Base-by-base conservation (phyloP, 2,888 invertebrate genomes). In the Xestobium rufovillosum region DNA sequence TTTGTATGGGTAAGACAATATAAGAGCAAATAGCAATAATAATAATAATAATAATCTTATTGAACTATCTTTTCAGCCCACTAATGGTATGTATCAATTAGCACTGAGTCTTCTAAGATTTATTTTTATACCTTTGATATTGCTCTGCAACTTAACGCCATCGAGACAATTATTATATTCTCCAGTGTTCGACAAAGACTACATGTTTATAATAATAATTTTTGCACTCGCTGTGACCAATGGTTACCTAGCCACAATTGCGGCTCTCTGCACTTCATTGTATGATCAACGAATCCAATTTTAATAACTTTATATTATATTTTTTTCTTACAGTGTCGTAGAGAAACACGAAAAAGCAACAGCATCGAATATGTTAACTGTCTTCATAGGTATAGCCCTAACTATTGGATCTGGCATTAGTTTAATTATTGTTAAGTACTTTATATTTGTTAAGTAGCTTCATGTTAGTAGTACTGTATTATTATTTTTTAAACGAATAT, bases 131-230 rank as follows among this genome's bases (percentile, higher is more conserved):
- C 94, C 95, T 0, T 72, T 88, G 56, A 65, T 96, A 47, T 74
- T 95, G 74, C 65, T 88, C 46, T 92, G 94, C 62, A 94, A 96
- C 66, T 84, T 83, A 2, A 82, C 81, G 50, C 87, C 90, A 1
- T 72, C 91, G 40, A 68, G 71, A 39, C 74, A 83, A 60, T 66
- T 89, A 44, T 85, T 85, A 1, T n/a, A n/a, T n/a, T n/a, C n/a
- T n/a, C 82, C 88, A 4, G 60, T 88, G 26, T 83, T 96, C 57
- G 67, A 76, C 15, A 78, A 77, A 56, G 95, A 96, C 65, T 70
- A 75, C 52, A 73, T 80, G 55, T 90, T 86, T 56, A 83, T 88
- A 44, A 58, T 79, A 28, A 75, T 94, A 53, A 83, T 89, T 58
- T 67, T 81, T 4, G 48, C 78, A 2, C 89, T 92, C 66, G 83